A percentile compares a stretch with the other conserved stretches of the same genome.
phyloP scores from a whole-genome alignment of 2,888 invertebrate species.

The Papilio gigon region DNA sequence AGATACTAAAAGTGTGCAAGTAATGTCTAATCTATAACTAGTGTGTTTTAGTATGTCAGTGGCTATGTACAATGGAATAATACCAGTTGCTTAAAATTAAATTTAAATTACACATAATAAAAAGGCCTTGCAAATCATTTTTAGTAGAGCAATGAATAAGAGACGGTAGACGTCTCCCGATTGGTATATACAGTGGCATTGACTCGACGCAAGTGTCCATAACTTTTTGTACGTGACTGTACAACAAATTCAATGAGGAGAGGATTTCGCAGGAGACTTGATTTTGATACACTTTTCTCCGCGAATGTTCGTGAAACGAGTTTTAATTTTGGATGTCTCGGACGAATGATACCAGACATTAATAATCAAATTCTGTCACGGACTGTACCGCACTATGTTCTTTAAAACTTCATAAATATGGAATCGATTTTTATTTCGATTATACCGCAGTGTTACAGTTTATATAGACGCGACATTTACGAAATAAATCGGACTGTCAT shows the following conservation, averaged over 20 bases:
- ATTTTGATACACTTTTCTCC: constrained; percentile 38
- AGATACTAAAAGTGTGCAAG: too few relatives aligned
- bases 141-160: constrained; percentile 12
- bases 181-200: constrained; percentile 31
- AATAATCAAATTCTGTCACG: constrained; percentile 21
- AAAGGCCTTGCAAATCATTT: constrained; percentile 9
- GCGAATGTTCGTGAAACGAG: constrained; percentile 34
- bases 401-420: neutral
- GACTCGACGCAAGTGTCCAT: constrained; percentile 40
- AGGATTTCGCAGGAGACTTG: constrained; percentile 34
- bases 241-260: constrained; percentile 39
- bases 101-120: constrained; percentile 6
- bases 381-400: neutral
- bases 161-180: constrained; percentile 15
- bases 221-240: constrained; percentile 40
- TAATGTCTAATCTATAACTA: too few relatives aligned
- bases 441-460: neutral
- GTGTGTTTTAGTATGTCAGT: too few relatives aligned
- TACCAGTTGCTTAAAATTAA: neutral
- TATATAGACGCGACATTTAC: too few relatives aligned
- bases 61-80: too few relatives aligned
- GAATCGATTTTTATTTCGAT: neutral
- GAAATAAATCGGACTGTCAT: too few relatives aligned
- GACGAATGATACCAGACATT: constrained; percentile 22
- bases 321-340: constrained; percentile 31